Evolutionary conservation across 53 echinoderm and acorn worm genomes (phyloP).

Genomic region (Paracentrotus lividus): DNA sequence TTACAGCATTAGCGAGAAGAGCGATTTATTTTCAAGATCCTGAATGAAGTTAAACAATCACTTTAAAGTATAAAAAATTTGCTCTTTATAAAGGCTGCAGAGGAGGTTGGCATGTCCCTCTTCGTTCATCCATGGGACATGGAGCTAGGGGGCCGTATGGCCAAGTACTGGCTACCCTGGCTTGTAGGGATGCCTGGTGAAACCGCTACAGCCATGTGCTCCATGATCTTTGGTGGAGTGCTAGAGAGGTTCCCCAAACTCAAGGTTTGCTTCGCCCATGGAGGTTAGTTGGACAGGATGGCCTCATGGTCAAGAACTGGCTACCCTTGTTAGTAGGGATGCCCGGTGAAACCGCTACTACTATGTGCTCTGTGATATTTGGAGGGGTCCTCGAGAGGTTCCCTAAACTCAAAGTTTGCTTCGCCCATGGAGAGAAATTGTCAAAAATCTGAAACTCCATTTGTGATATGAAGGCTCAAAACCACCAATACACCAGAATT

Average conservation of each 20-base stretch:
- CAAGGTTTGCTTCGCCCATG: conserved; percentile 98
- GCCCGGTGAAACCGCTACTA: conserved; percentile 96
- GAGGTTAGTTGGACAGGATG: conserved; percentile 80
- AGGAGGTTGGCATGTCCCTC: conserved; percentile 87
- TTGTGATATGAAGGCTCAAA: too few relatives aligned
- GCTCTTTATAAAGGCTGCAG: conserved; percentile 83
- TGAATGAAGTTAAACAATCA: too few relatives aligned
- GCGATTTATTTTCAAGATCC: too few relatives aligned
- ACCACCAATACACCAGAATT: too few relatives aligned
- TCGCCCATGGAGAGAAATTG: conserved; percentile 99
- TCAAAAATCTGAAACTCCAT: too few relatives aligned
- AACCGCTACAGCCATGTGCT: conserved; percentile 93
- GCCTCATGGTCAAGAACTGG: conserved; percentile 98
- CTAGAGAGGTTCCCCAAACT: conserved; percentile 96
- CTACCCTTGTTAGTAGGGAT: conserved; percentile 98
- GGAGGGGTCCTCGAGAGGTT: conserved; percentile 95
- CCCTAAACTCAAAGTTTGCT: conserved; percentile 98
- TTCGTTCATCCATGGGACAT: conserved; percentile 99
- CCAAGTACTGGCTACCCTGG: conserved; percentile 99
- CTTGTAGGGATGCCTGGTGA: conserved; percentile 99
- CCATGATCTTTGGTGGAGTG: conserved; percentile 95
- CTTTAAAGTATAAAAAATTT: too few relatives aligned
- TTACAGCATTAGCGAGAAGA: too few relatives aligned
- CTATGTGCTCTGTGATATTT: conserved; percentile 93
- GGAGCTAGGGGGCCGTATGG: conserved; percentile 96